Percentiles rank a stretch among this genome's conserved stretches.
Evolutionary conservation across 2,888 invertebrate species (phyloP).

Genomic region (Cantharis rustica): DNA sequence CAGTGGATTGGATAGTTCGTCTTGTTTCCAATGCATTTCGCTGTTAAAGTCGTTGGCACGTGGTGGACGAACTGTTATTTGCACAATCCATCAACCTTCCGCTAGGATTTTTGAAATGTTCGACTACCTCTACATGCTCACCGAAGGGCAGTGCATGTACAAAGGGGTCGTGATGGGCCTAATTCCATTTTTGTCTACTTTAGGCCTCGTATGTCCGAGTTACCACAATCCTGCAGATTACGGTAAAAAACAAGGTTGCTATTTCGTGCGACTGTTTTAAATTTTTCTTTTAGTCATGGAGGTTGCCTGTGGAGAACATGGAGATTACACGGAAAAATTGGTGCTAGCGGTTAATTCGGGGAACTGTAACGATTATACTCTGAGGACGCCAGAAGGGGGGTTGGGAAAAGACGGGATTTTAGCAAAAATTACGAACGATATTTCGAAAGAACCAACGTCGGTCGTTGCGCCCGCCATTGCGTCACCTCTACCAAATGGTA

Average conservation of each 20-base stretch:
- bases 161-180: conserved; percentile 82
- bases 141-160: conserved; percentile 93
- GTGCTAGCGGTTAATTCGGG: conserved; percentile 84
- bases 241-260: conserved; percentile 61
- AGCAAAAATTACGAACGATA: conserved; percentile 61
- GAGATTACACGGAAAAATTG: conserved; percentile 83
- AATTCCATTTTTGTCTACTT: conserved; percentile 84
- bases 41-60: conserved; percentile 86
- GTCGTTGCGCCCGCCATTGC: conserved; percentile 39
- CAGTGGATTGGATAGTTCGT: conserved; percentile 91
- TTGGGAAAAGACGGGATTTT: conserved; percentile 14
- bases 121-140: conserved; percentile 88
- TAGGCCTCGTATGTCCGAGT: conserved; percentile 88
- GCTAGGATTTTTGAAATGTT: conserved; percentile 96
- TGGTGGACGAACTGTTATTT: conserved; percentile 89
- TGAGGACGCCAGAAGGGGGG: conserved; percentile 16
- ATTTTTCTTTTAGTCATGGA: conserved; percentile 78
- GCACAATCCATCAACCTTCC: conserved; percentile 96
- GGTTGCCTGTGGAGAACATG: conserved; percentile 94
- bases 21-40: conserved; percentile 91
- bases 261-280: not conserved
- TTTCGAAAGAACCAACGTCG: conserved; percentile 55
- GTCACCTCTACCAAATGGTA: conserved; percentile 47
- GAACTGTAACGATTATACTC: conserved; percentile 66
- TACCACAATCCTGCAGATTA: conserved; percentile 98